Conservation (phyloP, 2,888 invertebrate species). For the Candidula unifasciata region DNA sequence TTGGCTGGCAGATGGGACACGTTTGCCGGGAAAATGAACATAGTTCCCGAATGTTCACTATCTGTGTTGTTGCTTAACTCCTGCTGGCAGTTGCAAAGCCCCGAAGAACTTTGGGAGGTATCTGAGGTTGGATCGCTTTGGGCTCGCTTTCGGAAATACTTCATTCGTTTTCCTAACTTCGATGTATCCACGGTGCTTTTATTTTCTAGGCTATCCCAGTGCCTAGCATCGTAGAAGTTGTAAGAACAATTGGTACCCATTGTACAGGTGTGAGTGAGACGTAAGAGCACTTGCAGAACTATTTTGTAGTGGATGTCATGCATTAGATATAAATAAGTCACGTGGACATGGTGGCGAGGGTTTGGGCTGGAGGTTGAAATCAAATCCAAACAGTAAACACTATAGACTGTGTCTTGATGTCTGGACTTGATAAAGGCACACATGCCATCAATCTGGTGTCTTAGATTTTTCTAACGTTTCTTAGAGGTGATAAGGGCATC, state of each 20-base stretch:
- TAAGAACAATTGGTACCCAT: constrained; percentile 49
- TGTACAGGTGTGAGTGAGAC: neutral
- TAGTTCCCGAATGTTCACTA: no score
- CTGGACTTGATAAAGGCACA: no score
- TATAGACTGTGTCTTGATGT: no score
- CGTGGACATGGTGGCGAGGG: neutral
- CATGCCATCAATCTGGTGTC: no score
- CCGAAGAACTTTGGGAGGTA: neutral
- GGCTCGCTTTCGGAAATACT: neutral
- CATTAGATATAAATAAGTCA: neutral
- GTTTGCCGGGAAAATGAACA: neutral
- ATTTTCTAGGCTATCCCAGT: constrained; percentile 23
- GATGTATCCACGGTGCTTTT: neutral
- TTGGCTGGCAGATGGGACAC: neutral
- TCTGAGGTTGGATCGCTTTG: neutral
- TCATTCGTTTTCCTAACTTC: neutral
- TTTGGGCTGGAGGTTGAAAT: neutral
- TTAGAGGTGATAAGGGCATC: no score
- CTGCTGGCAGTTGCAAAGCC: neutral
- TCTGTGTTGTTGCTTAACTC: neutral
- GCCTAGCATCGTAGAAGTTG: constrained; percentile 39
- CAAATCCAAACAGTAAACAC: neutral
- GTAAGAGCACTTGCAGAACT: neutral
- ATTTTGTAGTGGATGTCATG: neutral
- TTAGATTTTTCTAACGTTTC: no score